phyloP scores from a whole-genome alignment of 2,888 invertebrate genomes.

The Agrilus cyanescens region DNA sequence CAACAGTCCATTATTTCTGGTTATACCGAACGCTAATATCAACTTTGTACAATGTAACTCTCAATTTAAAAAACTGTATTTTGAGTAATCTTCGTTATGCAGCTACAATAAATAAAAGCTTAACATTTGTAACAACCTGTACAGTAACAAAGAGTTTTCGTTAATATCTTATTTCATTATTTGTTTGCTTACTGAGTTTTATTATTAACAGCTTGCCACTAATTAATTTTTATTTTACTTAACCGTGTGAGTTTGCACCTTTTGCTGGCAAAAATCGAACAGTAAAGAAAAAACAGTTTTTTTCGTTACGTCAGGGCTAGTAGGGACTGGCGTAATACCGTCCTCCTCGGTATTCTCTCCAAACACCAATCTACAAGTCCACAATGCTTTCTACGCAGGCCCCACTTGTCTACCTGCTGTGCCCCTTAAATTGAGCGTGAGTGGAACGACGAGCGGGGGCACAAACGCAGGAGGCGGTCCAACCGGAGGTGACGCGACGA shows the following conservation, averaged over 20 bases:
- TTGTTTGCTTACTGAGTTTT: neutral
- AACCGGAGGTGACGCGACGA: neutral
- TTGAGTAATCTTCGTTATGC: too few relatives aligned
- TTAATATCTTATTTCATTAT: neutral
- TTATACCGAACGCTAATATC: too few relatives aligned
- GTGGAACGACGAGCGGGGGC: slow-evolving; percentile 28
- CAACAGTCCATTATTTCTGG: too few relatives aligned
- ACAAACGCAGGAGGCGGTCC: slow-evolving; percentile 10
- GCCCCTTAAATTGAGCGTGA: slow-evolving; percentile 24
- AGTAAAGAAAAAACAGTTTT: neutral
- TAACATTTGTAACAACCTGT: too few relatives aligned
- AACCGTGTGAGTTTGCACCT: slow-evolving; percentile 13
- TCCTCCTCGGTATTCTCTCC: slow-evolving; percentile 32
- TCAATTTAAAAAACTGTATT: too few relatives aligned
- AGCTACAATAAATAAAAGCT: too few relatives aligned
- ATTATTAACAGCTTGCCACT: neutral
- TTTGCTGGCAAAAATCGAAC: slow-evolving; percentile 2
- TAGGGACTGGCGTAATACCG: slow-evolving; percentile 30
- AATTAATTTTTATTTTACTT: neutral
- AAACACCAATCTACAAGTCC: slow-evolving; percentile 33
- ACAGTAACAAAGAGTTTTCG: too few relatives aligned
- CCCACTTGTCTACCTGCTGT: slow-evolving; percentile 23
- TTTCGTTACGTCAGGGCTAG: slow-evolving; percentile 30
- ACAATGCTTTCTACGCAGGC: slow-evolving; percentile 37
- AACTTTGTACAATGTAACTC: too few relatives aligned